Evolutionary conservation across 2,113 vertebrate species (phyloP).

Genomic region (Hippolais icterina): DNA sequence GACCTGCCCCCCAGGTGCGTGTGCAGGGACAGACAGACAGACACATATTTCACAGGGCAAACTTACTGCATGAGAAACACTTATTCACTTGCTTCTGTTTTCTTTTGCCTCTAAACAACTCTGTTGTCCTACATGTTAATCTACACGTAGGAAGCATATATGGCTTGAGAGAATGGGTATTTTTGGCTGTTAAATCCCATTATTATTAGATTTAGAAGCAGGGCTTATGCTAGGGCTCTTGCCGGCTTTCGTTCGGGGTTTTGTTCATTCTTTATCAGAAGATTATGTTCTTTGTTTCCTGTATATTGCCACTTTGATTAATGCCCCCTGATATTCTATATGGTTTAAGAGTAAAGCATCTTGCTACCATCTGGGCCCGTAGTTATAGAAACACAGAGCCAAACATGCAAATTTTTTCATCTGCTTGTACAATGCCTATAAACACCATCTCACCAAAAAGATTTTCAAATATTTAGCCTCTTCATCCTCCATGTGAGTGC

Average conservation of each 20-base stretch:
- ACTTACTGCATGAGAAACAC: not conserved
- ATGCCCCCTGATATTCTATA: not conserved
- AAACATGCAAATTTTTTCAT: not conserved
- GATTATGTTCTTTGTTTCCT: not conserved
- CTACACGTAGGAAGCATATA: not conserved
- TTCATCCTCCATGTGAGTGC: not conserved
- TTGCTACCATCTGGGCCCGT: not conserved
- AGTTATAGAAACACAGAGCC: not conserved
- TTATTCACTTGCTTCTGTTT: not conserved
- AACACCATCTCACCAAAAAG: not conserved
- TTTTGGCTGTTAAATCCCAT: not conserved
- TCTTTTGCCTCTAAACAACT: not conserved
- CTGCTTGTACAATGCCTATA: not conserved
- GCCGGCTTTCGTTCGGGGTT: not conserved
- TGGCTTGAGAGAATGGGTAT: not conserved
- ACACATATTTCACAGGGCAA: not conserved
- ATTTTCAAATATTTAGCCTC: not conserved
- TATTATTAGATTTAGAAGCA: not conserved
- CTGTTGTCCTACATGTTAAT: not conserved
- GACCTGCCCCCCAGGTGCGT: accelerated
- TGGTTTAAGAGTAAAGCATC: not conserved
- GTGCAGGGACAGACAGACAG: not conserved
- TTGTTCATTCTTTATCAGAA: not conserved
- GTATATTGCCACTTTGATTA: not conserved
- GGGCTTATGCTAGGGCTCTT: not conserved